A percentile compares a stretch with the other conserved stretches of the same genome.
phyloP scores from a whole-genome alignment of 1,140 invertebrate genomes.

The Mizuhopecten yessoensis region DNA sequence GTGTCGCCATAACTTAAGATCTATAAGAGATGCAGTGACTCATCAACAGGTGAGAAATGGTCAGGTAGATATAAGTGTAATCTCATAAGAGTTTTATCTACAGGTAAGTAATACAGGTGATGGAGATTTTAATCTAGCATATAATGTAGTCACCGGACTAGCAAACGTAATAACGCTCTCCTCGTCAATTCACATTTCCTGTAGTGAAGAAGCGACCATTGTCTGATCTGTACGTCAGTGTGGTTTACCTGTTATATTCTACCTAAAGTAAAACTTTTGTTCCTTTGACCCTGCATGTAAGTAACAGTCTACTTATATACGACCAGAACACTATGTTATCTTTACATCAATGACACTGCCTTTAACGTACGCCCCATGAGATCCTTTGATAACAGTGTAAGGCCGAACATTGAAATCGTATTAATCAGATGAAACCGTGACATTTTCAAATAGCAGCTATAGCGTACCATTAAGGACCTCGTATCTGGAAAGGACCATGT shows the following conservation, averaged over 20 bases:
- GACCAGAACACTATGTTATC: not conserved
- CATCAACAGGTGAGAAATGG: not conserved
- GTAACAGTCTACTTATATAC: slow-evolving; percentile 2
- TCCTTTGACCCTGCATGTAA: not conserved
- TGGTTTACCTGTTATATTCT: no score
- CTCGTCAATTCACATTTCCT: no score
- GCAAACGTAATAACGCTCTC: no score
- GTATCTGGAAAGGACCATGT: not conserved
- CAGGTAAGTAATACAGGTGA: not conserved
- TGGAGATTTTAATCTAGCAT: not conserved
- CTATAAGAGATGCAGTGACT: not conserved
- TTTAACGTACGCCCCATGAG: not conserved
- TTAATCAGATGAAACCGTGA: slow-evolving; percentile 2
- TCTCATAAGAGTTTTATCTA: not conserved
- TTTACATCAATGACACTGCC: not conserved
- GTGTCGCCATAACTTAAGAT: not conserved
- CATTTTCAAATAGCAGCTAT: not conserved
- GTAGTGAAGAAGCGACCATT: no score
- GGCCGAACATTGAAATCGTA: not conserved
- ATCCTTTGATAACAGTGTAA: slow-evolving; percentile 12
- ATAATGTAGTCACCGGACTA: no score
- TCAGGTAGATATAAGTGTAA: no score
- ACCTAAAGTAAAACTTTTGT: not conserved
- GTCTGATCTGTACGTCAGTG: no score
- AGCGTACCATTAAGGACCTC: not conserved